Conservation (phyloP, 53 echinoderm and acorn worm genomes). For the Stichopus horrens region DNA sequence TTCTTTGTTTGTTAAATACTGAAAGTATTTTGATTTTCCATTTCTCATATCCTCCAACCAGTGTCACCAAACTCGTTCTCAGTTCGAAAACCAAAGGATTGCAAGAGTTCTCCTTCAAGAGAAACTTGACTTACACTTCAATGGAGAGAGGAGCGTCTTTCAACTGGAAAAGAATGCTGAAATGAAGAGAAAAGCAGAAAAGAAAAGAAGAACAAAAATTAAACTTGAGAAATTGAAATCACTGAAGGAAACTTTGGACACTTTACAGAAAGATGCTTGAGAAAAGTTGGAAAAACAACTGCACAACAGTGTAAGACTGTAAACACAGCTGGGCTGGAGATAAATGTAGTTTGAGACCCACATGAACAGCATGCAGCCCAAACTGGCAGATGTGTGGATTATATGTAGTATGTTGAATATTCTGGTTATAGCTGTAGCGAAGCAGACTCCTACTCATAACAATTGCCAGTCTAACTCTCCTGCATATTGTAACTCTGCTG, state of each 20-base stretch:
- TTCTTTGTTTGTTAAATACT: background rate
- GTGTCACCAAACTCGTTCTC: conserved; percentile 98
- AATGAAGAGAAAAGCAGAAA: conserved; percentile 73
- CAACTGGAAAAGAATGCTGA: conserved; percentile 57
- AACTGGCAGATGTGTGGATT: too few relatives aligned
- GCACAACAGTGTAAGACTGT: too few relatives aligned
- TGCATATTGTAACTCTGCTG: too few relatives aligned
- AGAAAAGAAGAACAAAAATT: conserved; percentile 73
- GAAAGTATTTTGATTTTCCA: background rate
- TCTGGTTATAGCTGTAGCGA: too few relatives aligned
- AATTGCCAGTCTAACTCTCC: too few relatives aligned
- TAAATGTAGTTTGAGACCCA: too few relatives aligned
- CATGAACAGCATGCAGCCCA: too few relatives aligned
- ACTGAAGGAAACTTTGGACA: conserved; percentile 56
- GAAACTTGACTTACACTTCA: conserved; percentile 71
- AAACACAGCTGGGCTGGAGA: too few relatives aligned
- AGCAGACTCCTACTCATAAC: too few relatives aligned
- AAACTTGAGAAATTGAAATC: conserved; percentile 82
- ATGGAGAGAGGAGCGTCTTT: conserved; percentile 84
- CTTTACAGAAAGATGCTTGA: conserved; percentile 34
- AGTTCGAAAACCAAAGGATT: conserved; percentile 86
- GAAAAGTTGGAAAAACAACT: too few relatives aligned
- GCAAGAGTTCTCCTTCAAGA: conserved; percentile 78
- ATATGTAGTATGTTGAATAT: too few relatives aligned
- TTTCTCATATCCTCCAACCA: conserved; percentile 8